A percentile compares a stretch with the other conserved stretches of the same genome.
Conservation (phyloP, 2,888 invertebrate species). For the Drosophila birchii region DNA sequence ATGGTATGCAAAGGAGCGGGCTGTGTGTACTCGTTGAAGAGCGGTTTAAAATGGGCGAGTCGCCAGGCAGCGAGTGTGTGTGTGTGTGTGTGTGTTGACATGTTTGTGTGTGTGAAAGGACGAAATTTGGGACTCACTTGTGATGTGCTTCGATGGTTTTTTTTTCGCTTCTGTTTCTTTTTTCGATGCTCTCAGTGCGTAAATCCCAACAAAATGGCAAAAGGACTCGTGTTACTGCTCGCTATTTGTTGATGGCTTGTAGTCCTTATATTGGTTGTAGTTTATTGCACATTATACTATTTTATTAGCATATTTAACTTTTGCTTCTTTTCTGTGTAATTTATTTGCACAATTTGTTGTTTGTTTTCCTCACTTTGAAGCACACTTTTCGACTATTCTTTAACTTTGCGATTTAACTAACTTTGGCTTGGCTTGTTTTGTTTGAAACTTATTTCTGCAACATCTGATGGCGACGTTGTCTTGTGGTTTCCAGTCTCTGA, state of each 20-base stretch:
- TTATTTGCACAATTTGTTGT: constrained; percentile 46
- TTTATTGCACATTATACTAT: constrained; percentile 72
- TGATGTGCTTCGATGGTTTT: constrained; percentile 62
- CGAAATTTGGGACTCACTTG: constrained; percentile 73
- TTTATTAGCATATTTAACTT: constrained; percentile 27
- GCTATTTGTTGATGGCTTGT: constrained; percentile 17
- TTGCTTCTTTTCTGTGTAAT: constrained; percentile 17
- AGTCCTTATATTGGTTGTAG: constrained; percentile 32
- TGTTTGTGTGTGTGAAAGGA: constrained; percentile 53
- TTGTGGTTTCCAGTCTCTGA: constrained; percentile 44
- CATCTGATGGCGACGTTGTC: constrained; percentile 59
- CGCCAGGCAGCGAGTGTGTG: constrained; percentile 62
- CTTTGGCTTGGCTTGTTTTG: constrained; percentile 26
- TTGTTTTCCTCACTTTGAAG: constrained; percentile 52
- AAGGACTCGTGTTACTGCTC: constrained; percentile 29
- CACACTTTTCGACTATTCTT: constrained; percentile 53
- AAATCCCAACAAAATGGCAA: constrained; percentile 45
- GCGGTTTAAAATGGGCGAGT: constrained; percentile 51
- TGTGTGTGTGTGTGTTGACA: constrained; percentile 50
- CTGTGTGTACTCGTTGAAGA: constrained; percentile 29
- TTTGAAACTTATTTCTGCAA: constrained; percentile 57
- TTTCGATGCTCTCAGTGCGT: constrained; percentile 32
- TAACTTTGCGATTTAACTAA: constrained; percentile 19
- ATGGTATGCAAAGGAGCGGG: constrained; percentile 35
- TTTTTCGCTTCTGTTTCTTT: constrained; percentile 38